Evolutionary conservation across 2,888 invertebrate genomes (phyloP).

Genomic region (Eristalinus aeneus): DNA sequence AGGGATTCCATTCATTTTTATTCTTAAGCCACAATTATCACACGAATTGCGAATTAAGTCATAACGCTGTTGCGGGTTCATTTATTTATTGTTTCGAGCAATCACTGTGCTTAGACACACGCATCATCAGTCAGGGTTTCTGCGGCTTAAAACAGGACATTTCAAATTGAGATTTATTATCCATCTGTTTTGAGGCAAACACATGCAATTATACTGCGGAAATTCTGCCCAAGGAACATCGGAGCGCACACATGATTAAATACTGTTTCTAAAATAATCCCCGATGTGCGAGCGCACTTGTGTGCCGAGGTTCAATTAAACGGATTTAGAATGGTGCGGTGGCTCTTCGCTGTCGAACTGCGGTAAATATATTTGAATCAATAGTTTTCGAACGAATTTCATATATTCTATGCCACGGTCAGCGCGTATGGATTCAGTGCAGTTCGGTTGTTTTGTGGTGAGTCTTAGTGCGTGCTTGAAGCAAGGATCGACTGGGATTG

Average conservation of each 20-base stretch:
- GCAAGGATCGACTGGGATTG: too few species aligned
- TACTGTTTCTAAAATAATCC: slow-evolving; percentile 5
- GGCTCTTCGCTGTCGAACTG: background rate
- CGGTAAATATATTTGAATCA: background rate
- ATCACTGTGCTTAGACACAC: slow-evolving; percentile 20
- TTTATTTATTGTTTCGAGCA: slow-evolving; percentile 49
- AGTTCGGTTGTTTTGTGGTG: too few species aligned
- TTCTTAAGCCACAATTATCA: slow-evolving; percentile 46
- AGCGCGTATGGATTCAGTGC: too few species aligned
- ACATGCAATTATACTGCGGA: slow-evolving; percentile 23
- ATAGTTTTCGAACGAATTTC: background rate
- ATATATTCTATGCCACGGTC: background rate
- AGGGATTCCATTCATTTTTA: background rate
- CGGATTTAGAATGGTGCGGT: background rate
- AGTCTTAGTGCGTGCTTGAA: too few species aligned
- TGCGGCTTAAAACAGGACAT: slow-evolving; percentile 16
- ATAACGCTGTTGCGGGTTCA: slow-evolving; percentile 37
- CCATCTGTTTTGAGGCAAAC: slow-evolving; percentile 18
- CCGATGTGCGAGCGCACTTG: background rate
- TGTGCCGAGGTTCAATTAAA: slow-evolving; percentile 15
- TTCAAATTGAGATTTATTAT: slow-evolving; percentile 36
- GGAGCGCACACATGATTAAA: background rate
- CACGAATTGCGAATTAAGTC: slow-evolving; percentile 53
- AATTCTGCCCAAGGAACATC: slow-evolving; percentile 16
- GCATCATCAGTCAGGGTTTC: slow-evolving; percentile 20